Percentiles rank a stretch among this genome's conserved stretches.
phyloP scores from a whole-genome alignment of 2,797 vertebrate genomes.

The Tiaroga cobitis region DNA sequence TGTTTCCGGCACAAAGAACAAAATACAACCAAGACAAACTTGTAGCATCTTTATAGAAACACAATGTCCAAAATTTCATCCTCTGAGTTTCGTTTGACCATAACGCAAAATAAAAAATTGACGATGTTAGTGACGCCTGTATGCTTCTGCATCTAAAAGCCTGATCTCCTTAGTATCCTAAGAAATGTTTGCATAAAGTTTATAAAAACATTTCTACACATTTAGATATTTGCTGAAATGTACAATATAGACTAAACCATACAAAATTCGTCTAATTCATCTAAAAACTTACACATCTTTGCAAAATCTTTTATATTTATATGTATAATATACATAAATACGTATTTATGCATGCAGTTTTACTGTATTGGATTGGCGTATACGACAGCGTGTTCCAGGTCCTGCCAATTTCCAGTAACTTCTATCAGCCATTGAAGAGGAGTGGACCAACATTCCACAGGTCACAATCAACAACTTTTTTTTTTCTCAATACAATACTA shows the following conservation, averaged over 20 bases:
- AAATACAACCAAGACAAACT: background rate
- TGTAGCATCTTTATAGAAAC: background rate
- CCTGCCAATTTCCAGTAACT: too few species aligned
- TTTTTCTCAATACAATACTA: too few species aligned
- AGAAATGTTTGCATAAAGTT: background rate
- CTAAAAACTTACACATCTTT: too few species aligned
- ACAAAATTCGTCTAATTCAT: too few species aligned
- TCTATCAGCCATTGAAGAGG: too few species aligned
- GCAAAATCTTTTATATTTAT: too few species aligned
- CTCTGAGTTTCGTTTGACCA: background rate
- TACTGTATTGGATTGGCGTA: too few species aligned
- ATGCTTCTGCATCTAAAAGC: background rate
- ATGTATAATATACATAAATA: too few species aligned
- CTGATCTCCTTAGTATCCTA: background rate
- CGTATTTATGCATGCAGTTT: too few species aligned
- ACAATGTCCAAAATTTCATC: background rate
- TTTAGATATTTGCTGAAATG: background rate
- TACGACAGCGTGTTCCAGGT: too few species aligned
- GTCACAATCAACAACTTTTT: too few species aligned
- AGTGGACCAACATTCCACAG: too few species aligned
- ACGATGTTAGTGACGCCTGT: background rate
- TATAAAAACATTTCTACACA: background rate
- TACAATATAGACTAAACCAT: background rate
- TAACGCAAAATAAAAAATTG: background rate
- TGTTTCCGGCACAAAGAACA: background rate